A percentile compares a stretch with the other conserved stretches of the same genome.
Conservation (phyloP, 2,797 vertebrate species). For the Muscicapa striata region DNA sequence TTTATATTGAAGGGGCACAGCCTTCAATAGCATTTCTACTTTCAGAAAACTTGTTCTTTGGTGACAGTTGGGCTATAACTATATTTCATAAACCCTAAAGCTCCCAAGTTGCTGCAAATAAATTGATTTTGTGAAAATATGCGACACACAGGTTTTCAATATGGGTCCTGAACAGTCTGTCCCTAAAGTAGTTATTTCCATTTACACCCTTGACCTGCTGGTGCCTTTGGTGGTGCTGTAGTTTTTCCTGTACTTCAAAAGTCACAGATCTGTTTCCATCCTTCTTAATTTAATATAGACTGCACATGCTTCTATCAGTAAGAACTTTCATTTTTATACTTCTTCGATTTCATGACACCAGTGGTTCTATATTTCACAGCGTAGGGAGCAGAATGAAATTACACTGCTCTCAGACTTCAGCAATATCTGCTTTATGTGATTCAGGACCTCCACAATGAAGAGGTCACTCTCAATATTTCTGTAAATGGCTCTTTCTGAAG, state of each 20-base stretch:
- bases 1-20: constrained; percentile 43
- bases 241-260: constrained; percentile 78
- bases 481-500: constrained; percentile 62
- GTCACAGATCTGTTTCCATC: constrained; percentile 74
- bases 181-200: constrained; percentile 80
- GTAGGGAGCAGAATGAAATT: constrained; percentile 79
- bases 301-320: constrained; percentile 78
- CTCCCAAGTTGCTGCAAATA: constrained; percentile 73
- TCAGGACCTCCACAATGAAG: constrained; percentile 72
- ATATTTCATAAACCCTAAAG: constrained; percentile 74
- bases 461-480: constrained; percentile 78
- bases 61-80: constrained; percentile 74
- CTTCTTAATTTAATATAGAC: constrained; percentile 80
- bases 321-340: constrained; percentile 79
- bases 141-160: constrained; percentile 64
- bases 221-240: constrained; percentile 64
- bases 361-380: constrained; percentile 78
- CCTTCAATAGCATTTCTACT: constrained; percentile 43
- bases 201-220: constrained; percentile 75
- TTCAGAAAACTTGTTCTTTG: constrained; percentile 69
- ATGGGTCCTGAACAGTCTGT: constrained; percentile 67
- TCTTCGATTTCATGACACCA: constrained; percentile 77
- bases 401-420: constrained; percentile 73
- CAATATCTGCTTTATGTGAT: constrained; percentile 80
- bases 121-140: constrained; percentile 78